Evolutionary conservation across 2,888 invertebrate species (phyloP), one percentile per base, ranked within the genome.

Genomic region (Schrankia costaestrigalis): DNA sequence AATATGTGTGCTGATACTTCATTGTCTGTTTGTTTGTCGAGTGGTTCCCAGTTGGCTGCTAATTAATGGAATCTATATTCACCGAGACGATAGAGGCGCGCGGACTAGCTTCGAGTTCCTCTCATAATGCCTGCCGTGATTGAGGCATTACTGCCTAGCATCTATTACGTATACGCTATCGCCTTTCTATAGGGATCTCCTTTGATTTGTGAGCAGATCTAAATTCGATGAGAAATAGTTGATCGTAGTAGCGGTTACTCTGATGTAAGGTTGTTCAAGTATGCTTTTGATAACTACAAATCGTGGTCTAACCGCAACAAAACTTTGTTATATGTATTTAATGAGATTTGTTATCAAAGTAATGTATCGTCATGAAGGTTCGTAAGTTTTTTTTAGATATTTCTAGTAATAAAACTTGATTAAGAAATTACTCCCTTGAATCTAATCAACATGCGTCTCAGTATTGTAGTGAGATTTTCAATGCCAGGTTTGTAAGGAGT

Each of bases 1-100:
- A 66, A 68, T 69, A 55, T 51, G 44, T 54, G 37, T 52, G 51
- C 56, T 53, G 59, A 63, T 65, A 66, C 56, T 65, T 69, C 59
- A 68, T 56, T 63, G 66, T 52, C 53, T 56, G 56, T 57, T 64
- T 59, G 60, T 58, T 53, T 54, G 51, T 46, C 10, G 50, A 58
- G 39, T 38, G 35, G 39, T 41, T 31, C 53, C 54, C 64, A 60
- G 63, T 58, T 57, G 64, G 54, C 37, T 57, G 55, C 55, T 72
- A 72, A 74, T 68, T 72, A 71, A 73, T 63, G 56, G 64, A 61
- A 64, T 60, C 61, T 56, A 57, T 68, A 62, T 63, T 68, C 55
- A 56, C 35, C 49, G 55, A 41, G 56, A 45, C 38, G 33, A 33
- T 40, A 38, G 37, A 44, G 46, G 47, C 41, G 21, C 29, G 42